Conservation (phyloP, 2,888 invertebrate genomes). For the Tachystola acroxantha region DNA sequence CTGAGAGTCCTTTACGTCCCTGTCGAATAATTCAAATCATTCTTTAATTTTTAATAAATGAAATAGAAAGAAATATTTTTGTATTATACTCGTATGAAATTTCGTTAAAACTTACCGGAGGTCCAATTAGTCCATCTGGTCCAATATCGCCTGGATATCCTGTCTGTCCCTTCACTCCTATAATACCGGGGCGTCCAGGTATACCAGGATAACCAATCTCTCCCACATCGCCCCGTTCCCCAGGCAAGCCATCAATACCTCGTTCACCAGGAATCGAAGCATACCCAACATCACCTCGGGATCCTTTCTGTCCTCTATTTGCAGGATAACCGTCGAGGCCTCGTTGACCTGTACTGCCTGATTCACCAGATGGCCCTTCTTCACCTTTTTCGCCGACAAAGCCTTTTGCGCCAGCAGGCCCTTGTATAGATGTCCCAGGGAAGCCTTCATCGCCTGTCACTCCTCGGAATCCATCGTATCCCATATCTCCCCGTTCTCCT, state of each 20-base stretch:
- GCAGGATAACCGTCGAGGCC: slow-evolving; percentile 83
- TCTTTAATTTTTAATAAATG: not conserved
- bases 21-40: slow-evolving; percentile 21
- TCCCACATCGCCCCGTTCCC: slow-evolving; percentile 76
- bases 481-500: slow-evolving; percentile 52
- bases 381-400: slow-evolving; percentile 82
- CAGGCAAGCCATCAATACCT: slow-evolving; percentile 53
- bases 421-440: slow-evolving; percentile 50
- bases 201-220: slow-evolving; percentile 77
- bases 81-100: too few species aligned
- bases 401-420: slow-evolving; percentile 80
- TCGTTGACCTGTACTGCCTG: slow-evolving; percentile 62
- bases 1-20: slow-evolving; percentile 64
- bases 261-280: slow-evolving; percentile 60
- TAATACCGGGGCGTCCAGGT: slow-evolving; percentile 67
- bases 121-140: slow-evolving; percentile 75
- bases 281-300: slow-evolving; percentile 66
- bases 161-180: slow-evolving; percentile 56
- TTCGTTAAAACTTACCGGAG: slow-evolving; percentile 64
- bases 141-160: slow-evolving; percentile 79
- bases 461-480: slow-evolving; percentile 52
- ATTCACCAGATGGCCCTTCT: slow-evolving; percentile 79
- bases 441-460: slow-evolving; percentile 50
- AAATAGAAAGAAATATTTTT: too few species aligned
- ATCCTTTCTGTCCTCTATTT: slow-evolving; percentile 72